Conservation (phyloP, 2,888 invertebrate species). For the Hyposoter dolosus region DNA sequence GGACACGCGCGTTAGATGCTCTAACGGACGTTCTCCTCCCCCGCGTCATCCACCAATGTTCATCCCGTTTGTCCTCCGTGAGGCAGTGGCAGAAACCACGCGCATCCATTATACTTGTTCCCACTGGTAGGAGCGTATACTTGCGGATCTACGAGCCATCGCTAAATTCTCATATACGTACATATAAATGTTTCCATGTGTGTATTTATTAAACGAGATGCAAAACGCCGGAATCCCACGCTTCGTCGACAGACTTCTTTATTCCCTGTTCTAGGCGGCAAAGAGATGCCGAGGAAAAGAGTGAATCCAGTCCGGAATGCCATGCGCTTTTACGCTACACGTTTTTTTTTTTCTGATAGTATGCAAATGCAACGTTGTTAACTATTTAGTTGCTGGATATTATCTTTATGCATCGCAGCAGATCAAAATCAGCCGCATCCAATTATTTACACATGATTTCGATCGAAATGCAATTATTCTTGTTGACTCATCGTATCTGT, state of each 20-base stretch:
- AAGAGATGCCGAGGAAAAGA: conserved; percentile 14
- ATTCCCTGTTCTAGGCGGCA: conserved; percentile 43
- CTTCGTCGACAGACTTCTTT: conserved; percentile 69
- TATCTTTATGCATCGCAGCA: too few species aligned
- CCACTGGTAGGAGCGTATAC: conserved; percentile 11
- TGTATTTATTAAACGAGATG: conserved; percentile 64
- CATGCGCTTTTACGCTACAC: conserved; percentile 23
- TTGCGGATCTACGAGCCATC: conserved; percentile 54
- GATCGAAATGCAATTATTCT: not conserved
- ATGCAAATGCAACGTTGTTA: not conserved
- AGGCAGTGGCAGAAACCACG: conserved; percentile 56
- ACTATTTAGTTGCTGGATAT: too few species aligned
- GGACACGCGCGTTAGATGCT: conserved; percentile 81
- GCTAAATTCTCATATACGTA: conserved; percentile 39
- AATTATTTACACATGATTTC: not conserved
- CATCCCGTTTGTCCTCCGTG: conserved; percentile 57
- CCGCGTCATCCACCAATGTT: conserved; percentile 50
- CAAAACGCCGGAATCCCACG: conserved; percentile 71
- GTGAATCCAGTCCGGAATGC: conserved; percentile 34
- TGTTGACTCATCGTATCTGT: not conserved
- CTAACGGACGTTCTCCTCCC: conserved; percentile 79
- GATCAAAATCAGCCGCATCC: too few species aligned
- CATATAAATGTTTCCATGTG: conserved; percentile 28
- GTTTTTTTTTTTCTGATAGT: not conserved
- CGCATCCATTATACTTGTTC: conserved; percentile 44